Evolutionary conservation across 1,140 invertebrate genomes (phyloP), one percentile per base, ranked within the genome.

Genomic region (Hesperophylax magnus): DNA sequence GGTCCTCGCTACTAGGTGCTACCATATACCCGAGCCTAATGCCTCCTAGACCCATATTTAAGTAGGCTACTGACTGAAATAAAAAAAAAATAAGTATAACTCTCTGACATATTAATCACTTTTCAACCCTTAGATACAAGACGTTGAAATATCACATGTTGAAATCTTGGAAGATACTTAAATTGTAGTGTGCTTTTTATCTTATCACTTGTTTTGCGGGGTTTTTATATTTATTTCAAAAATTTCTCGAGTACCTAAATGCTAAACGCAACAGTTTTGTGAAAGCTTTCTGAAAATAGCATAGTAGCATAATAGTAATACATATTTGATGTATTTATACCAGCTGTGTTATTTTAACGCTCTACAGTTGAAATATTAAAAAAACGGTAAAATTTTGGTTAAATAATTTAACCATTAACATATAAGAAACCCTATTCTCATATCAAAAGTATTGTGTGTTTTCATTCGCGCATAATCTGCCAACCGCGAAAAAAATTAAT

Each of bases 21-120:
- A 56, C 69, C 69, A 72, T 72, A 53, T 53, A 72, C 53, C 69
- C 47, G 47, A 54, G 60, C 34, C 17, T 72, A 72, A 72, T 60
- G 54, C 24, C 27, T 76, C 52, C 72, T 58, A 61, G 56, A 60
- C 72, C 72, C 72, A 76, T 76, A 60, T 76, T 76, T 76, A 76
- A 34, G 54, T 76, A 58, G 54, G 72, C 72, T 76, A 58, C 72
- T 34, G 72, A 76, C 24, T 39, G 27, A 31, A 58, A 20, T 18
- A 20, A 76, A 34, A 60, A n/a, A n/a, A 56, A 60, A 58, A 22
- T 39, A 14, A 47, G 11, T 47, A 47, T 47, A 14, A 14, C 39
- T 47, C 11, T 47, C 8, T 11, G 39, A 14, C 39, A 47, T 14
- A 47, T 72, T 53, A 72, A 47, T 72, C 34, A 53, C 20, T 15